Base-by-base conservation (phyloP, 2,888 invertebrate species). In the Bruchidius siliquastri region DNA sequence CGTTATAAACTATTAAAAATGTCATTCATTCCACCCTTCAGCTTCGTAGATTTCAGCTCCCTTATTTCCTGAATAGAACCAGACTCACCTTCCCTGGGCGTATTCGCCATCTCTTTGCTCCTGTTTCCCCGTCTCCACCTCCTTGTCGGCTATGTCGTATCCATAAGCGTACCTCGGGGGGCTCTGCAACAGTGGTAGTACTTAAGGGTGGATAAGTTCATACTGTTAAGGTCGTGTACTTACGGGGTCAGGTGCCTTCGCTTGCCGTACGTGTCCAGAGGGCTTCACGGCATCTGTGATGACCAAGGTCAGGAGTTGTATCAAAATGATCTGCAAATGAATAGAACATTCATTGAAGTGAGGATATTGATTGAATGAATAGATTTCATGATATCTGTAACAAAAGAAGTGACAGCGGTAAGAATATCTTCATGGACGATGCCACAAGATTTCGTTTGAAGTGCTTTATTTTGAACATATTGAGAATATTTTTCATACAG, bases 131-230 rank as follows among this genome's bases (percentile, higher is more conserved):
- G 88, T 88, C 77, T 82, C 78, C 70, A 80, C 77, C 74, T 86
- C 84, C 49, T 84, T 83, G 69, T 85, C 85, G 22, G 82, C 81
- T 72, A 88, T 85, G 68, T 85, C 83, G 79, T 89, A 88, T 71
- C 88, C 87, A 83, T 88, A 89, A 82, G 88, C 86, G 83, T 89
- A 89, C 83, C 88, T 89, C 74, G 89, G 88, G 77, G 87, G 86
- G 80, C 85, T 81, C 88, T 88, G 80, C 20, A 83, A 82, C 0
- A 26, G 69, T 20, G 49, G 49, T 49, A 13, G 49, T 49, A 49
- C 49, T 49, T 49, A 49, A 8, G 13, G 18, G 49, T 49, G 8
- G 49, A 26, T 26, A 26, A 26, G 49, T 49, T 49, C 49, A 18
- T 49, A 13, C 49, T 13, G 49, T 49, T 49, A 1, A 49, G 18